Percentiles rank a stretch among this genome's conserved stretches.
phyloP scores from a whole-genome alignment of 2,113 vertebrate species.

The Trachemys scripta region DNA sequence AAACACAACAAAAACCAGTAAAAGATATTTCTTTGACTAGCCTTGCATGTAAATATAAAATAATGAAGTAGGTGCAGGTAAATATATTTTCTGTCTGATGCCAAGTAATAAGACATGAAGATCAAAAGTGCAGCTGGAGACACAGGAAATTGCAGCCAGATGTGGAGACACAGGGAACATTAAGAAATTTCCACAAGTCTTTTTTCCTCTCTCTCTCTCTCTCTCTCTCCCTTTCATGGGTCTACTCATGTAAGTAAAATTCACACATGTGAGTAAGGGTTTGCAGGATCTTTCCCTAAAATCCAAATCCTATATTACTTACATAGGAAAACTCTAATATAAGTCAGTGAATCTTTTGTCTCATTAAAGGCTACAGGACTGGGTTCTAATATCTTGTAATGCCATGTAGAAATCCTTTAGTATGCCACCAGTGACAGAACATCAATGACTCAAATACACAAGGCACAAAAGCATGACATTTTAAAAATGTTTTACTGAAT shows the following conservation, averaged over 20 bases:
- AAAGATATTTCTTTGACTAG: rapidly evolving
- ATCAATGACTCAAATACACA: background rate
- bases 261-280: background rate
- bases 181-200: background rate
- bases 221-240: background rate
- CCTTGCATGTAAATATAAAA: background rate
- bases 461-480: background rate
- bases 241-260: background rate
- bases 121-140: background rate
- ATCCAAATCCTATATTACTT: constrained; percentile 2
- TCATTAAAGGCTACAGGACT: background rate
- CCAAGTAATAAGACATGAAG: background rate
- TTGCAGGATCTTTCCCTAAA: background rate
- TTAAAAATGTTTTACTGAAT: background rate
- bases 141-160: background rate
- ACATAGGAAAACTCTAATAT: background rate
- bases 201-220: background rate
- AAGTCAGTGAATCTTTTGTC: background rate
- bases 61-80: background rate
- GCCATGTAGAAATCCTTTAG: background rate
- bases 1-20: background rate
- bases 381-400: background rate
- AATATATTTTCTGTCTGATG: rapidly evolving
- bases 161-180: background rate
- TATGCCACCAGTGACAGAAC: background rate